phyloP scores from a whole-genome alignment of 1,140 invertebrate genomes.

The Solenopsis invicta region DNA sequence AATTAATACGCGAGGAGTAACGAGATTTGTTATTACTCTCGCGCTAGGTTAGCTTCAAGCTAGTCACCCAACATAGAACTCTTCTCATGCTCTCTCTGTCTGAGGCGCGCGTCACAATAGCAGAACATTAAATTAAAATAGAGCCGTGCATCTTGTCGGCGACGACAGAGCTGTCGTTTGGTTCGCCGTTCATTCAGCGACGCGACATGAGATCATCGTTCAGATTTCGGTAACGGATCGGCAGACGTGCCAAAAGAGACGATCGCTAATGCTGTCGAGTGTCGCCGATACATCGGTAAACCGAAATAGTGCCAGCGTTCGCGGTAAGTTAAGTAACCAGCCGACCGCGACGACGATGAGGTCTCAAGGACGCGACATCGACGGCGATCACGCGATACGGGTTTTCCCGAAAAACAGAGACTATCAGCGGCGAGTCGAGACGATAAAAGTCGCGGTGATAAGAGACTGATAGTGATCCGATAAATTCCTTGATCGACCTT shows the following conservation, averaged over 20 bases:
- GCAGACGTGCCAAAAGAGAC: constrained; percentile 58
- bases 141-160: neutral
- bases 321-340: constrained; percentile 62
- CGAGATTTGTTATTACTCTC: neutral
- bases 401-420: neutral
- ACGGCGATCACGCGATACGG: no score
- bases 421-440: neutral
- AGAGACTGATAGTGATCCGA: neutral
- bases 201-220: constrained; percentile 65
- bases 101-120: neutral
- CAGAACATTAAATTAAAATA: constrained; percentile 29
- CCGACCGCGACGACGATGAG: neutral
- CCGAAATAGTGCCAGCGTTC: constrained; percentile 67
- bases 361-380: constrained; percentile 57
- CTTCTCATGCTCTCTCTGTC: no score
- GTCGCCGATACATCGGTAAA: constrained; percentile 68
- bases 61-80: neutral
- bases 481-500: neutral
- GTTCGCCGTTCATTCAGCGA: constrained; percentile 36
- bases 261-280: constrained; percentile 4
- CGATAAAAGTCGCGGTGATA: constrained; percentile 1
- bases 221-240: constrained; percentile 57
- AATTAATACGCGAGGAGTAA: neutral
- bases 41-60: neutral
- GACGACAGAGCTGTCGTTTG: neutral